Evolutionary conservation across 2,797 vertebrate genomes (phyloP), one percentile per base, ranked within the genome.

Genomic region (Pitangus sulphuratus): DNA sequence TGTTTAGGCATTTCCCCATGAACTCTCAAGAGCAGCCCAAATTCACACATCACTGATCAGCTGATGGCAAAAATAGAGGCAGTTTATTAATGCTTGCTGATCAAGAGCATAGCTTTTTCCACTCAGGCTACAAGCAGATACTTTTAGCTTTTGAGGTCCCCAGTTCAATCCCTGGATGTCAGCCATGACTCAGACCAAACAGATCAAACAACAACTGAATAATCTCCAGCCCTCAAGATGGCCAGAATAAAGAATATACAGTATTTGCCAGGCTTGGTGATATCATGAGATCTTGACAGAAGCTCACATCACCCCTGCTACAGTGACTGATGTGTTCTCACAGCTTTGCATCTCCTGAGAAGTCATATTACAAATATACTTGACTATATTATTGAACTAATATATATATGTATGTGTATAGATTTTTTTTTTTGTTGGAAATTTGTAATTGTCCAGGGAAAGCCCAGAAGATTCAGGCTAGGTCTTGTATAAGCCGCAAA

Each of bases 101-200:
- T 94, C 92, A 92, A 91, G 69, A 89, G 61, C 91, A 96, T 74
- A 88, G 89, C 66, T 96, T 95, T 95, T 96, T 96, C 94, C 92
- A 92, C 51, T 88, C 21, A 40, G 68, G 69, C 89, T 70, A 74
- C 42, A 80, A 77, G 33, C 84, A 85, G 57, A 89, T 68, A 77
- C 65, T 86, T 93, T 61, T 47, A 71, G 78, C 42, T 80, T 95
- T 69, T 81, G 72, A 92, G 87, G 78, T 79, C 56, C 62, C 48
- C 40, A 60, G 85, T 89, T 93, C 91, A 93, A 79, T 80, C 22
- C 28, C 61, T 91, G 87, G 71, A 94, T 61, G 53, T 40, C 61
- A 85, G 95, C 85, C 85, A 95, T 40, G 69, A 76, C 75, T 92
- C 9, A 76, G 64, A 90, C 91, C 76, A 84, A 84, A 92, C 0